Base-by-base conservation (phyloP, 2,113 vertebrate species). In the Siphamia tubifer region DNA sequence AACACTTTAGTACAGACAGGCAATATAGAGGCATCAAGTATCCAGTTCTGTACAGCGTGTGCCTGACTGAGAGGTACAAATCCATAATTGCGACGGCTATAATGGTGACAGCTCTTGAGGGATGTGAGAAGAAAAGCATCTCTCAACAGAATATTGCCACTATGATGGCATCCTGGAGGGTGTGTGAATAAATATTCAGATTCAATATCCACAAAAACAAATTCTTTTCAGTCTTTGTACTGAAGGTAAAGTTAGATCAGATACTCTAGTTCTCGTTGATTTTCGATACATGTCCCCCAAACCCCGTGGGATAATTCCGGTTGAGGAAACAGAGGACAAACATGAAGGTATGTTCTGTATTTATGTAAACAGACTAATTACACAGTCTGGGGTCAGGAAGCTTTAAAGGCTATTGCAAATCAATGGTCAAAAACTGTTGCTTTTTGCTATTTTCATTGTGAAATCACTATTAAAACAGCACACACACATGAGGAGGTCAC, bases 291-390 rank as follows among this genome's bases (percentile, higher is more conserved):
- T 27, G 49, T 47, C 6, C 20, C 58, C 53, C 32, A 43, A 16
- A 44, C 35, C 51, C 67, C 6, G 15, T 36, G 39, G 64, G 32
- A 16, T 66, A 35, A 67, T 57, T 65, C 55, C 47, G 32, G 38
- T 15, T 36, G 43, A 11, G 17, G 8, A 71, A 77, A 58, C 38
- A 40, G 47, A 34, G 31, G 48, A 44, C 5, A 17, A 62, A 53
- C 47, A 48, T 27, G 4, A 25, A 45, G n/a, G 24, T n/a, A 35
- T 13, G 27, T 36, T 67, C 43, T 17, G 31, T 23, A 47, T 74
- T 77, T 79, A 64, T 69, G 74, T 65, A 70, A 81, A 70, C 38
- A 71, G 49, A 71, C 17, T 6, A 35, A 42, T 66, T 62, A 81
- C 44, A 68, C 56, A 77, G 43, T 32, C 49, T 51, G 16, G 13